These are phyloP conservation scores for Ictinia mississippiensis DNA, from an alignment of 2,797 vertebrate genomes.

Conservation along the genomic window DNA sequence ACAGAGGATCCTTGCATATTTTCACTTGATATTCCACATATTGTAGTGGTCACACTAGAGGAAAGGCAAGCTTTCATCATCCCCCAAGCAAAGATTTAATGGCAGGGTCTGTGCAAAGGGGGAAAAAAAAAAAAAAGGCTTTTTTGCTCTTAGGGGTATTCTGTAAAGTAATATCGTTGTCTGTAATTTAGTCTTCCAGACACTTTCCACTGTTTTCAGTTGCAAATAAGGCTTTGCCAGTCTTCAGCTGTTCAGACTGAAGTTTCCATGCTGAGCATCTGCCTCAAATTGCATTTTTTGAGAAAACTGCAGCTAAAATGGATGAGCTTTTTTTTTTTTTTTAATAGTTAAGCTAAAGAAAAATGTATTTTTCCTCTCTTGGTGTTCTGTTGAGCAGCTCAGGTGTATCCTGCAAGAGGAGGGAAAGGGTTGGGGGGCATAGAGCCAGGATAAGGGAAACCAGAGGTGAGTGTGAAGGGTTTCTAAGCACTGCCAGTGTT, in stretches of 20 bases:
- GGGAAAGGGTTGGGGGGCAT: rapidly evolving
- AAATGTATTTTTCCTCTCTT: not conserved
- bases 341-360: not conserved
- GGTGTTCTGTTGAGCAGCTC: not conserved
- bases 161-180: not conserved
- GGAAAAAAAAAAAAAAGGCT: not conserved
- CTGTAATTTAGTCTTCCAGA: not conserved
- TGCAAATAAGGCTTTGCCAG: not conserved
- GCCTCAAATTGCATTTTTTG: not conserved
- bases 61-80: not conserved
- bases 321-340: not conserved
- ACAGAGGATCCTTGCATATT: not conserved
- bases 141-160: not conserved
- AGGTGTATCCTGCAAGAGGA: not conserved
- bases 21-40: not conserved
- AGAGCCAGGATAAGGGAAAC: not conserved
- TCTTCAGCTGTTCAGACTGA: not conserved
- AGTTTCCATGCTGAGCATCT: not conserved
- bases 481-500: not conserved
- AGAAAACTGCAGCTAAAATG: not conserved
- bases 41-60: not conserved
- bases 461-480: not conserved
- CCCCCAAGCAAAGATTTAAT: not conserved
- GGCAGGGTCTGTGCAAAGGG: not conserved
- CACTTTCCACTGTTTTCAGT: not conserved